A percentile compares a stretch with the other conserved stretches of the same genome.
Evolutionary conservation across 1,140 invertebrate species (phyloP).

Genomic region (Caerostris extrusa): DNA sequence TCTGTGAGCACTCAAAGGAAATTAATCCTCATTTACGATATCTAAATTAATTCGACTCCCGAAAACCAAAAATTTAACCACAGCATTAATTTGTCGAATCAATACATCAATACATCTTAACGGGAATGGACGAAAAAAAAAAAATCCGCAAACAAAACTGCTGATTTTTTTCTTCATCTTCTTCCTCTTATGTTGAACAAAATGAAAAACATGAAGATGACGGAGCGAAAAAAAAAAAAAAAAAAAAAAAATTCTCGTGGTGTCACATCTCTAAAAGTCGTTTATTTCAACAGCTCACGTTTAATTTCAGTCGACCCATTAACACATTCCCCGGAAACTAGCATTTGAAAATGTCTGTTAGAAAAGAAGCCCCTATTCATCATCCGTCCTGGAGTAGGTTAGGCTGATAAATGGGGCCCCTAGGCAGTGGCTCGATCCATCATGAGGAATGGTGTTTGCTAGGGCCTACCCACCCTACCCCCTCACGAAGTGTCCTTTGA

Average conservation of each 20-base stretch:
- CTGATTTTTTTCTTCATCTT: neutral
- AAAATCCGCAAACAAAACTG: neutral
- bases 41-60: too few species aligned
- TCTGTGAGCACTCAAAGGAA: too few species aligned
- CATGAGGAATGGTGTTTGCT: neutral
- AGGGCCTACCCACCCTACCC: neutral
- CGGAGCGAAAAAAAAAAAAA: too few species aligned
- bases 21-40: too few species aligned
- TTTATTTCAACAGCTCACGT: constrained; percentile 6
- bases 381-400: constrained; percentile 1
- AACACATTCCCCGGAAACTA: neutral
- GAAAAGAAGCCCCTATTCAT: neutral
- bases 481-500: neutral
- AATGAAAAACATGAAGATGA: too few species aligned
- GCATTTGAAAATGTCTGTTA: constrained; percentile 12
- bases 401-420: neutral
- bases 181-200: neutral
- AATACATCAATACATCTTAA: too few species aligned
- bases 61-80: too few species aligned
- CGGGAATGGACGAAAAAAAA: neutral
- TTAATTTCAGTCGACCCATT: constrained; percentile 7
- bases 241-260: too few species aligned
- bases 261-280: neutral
- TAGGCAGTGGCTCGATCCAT: neutral
- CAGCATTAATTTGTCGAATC: too few species aligned